phyloP scores from a whole-genome alignment of 2,888 invertebrate species.

The Sacculina carcini region DNA sequence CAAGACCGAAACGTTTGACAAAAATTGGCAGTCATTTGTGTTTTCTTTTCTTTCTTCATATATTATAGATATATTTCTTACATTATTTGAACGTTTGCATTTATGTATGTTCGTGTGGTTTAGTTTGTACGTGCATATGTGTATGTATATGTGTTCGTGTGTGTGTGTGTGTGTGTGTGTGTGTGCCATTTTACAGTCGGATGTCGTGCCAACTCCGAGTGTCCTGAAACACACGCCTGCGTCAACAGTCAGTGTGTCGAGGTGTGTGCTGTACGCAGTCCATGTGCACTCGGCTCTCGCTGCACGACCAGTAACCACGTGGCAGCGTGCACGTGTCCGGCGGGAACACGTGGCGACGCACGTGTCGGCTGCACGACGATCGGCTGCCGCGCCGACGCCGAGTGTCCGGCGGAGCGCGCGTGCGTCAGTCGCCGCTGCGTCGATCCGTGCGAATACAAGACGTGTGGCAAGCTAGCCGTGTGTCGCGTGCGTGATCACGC shows the following conservation, averaged over 20 bases:
- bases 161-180: no score
- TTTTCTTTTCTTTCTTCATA: no score
- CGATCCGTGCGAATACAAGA: constrained; percentile 30
- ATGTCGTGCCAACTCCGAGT: constrained; percentile 14
- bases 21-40: no score
- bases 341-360: constrained; percentile 49
- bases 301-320: constrained; percentile 32
- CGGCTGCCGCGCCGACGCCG: constrained; percentile 11
- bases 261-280: constrained; percentile 44
- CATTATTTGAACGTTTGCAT: background rate
- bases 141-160: no score
- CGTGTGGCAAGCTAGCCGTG: constrained; percentile 54
- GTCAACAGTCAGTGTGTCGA: constrained; percentile 37
- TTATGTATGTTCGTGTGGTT: no score
- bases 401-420: constrained; percentile 16
- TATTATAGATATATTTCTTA: no score
- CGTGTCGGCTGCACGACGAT: constrained; percentile 39
- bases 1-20: no score
- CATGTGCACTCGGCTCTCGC: constrained; percentile 34
- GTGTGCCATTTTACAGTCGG: constrained; percentile 20
- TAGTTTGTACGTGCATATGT: no score
- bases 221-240: constrained; percentile 23
- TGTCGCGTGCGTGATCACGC: constrained; percentile 28
- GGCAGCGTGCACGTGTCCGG: constrained; percentile 48
- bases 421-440: constrained; percentile 41